Evolutionary conservation across 2,797 vertebrate genomes (phyloP).

Genomic region (Diceros bicornis): DNA sequence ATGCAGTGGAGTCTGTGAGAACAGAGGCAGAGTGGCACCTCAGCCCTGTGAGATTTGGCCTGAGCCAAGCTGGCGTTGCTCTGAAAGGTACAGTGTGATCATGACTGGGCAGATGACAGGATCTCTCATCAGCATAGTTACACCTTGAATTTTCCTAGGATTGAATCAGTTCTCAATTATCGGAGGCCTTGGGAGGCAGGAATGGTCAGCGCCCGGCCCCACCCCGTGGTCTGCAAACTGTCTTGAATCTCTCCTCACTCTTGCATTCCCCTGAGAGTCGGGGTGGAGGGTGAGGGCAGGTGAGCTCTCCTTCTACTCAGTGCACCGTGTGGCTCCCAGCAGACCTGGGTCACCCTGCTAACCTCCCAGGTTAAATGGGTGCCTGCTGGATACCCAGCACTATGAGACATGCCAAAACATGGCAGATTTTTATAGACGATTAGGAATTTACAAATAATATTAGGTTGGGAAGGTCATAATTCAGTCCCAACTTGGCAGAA

Average conservation of each 20-base stretch:
- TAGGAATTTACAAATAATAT: neutral
- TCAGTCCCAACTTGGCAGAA: neutral
- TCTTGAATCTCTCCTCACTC: neutral
- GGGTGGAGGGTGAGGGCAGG: neutral
- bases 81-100: neutral
- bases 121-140: neutral
- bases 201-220: neutral
- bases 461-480: neutral
- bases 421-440: neutral
- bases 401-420: neutral
- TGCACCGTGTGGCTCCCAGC: neutral
- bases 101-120: neutral
- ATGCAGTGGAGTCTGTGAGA: neutral
- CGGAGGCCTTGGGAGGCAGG: neutral
- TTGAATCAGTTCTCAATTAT: constrained; percentile 17
- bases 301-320: neutral
- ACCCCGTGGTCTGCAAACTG: neutral
- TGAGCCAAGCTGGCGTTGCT: neutral
- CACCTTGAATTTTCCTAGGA: neutral
- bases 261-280: neutral
- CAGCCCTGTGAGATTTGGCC: neutral
- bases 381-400: neutral
- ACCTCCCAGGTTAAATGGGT: neutral
- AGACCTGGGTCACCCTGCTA: neutral
- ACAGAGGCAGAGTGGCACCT: neutral